Evolutionary conservation across 2,797 vertebrate species (phyloP).

Genomic region (Hydrocynus forskahlii): DNA sequence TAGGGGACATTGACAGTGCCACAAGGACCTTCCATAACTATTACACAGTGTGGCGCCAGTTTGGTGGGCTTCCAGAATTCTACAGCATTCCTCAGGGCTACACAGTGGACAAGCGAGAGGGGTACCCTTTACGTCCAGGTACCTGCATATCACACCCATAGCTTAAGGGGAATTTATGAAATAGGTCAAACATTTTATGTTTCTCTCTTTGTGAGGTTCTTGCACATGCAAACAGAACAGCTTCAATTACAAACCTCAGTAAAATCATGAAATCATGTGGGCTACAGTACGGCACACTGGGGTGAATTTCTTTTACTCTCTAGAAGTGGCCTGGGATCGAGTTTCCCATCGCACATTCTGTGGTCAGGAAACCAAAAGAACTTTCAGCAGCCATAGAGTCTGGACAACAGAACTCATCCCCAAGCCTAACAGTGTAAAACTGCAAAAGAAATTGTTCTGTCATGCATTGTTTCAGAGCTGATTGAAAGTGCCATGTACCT

Average conservation of each 20-base stretch:
- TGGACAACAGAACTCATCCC: too few relatives aligned
- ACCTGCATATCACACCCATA: conserved; percentile 9
- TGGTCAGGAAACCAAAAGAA: background rate
- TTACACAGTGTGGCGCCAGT: conserved; percentile 96
- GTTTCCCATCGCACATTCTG: background rate
- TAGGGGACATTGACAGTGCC: conserved; percentile 90
- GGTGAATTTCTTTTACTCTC: too few relatives aligned
- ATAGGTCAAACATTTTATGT: background rate
- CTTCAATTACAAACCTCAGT: background rate
- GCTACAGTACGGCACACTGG: background rate
- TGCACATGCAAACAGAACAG: background rate
- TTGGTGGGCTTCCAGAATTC: conserved; percentile 95
- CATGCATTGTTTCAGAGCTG: conserved; percentile 81
- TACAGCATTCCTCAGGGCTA: conserved; percentile 98
- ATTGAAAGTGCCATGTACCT: conserved; percentile 98
- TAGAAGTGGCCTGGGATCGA: background rate
- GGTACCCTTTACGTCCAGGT: conserved; percentile 96
- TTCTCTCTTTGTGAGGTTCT: background rate
- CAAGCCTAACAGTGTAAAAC: too few relatives aligned
- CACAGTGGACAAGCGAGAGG: conserved; percentile 95
- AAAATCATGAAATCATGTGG: background rate
- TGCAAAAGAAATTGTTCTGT: background rate
- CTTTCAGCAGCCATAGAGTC: background rate
- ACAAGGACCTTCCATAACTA: conserved; percentile 96
- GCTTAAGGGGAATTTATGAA: background rate